Evolutionary conservation across 2,797 vertebrate species (phyloP).

Genomic region (Novumbra hubbsi): DNA sequence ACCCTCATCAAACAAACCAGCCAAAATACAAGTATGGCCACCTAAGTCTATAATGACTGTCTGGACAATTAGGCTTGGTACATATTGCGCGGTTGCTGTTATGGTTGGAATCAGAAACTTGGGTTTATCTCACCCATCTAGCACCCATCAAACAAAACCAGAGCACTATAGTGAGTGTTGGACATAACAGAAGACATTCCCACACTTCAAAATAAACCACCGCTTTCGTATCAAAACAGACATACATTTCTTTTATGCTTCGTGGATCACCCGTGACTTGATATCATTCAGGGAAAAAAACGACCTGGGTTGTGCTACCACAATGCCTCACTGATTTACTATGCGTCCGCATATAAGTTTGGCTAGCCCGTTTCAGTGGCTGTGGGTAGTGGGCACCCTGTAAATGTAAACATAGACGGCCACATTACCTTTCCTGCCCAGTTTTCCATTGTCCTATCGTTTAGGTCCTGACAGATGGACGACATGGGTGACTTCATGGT

Average conservation of each 20-base stretch:
- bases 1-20: constrained; percentile 28
- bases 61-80: constrained; percentile 38
- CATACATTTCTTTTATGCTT: constrained; percentile 27
- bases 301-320: background rate
- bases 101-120: constrained; percentile 55
- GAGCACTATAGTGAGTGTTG: constrained; percentile 49
- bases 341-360: background rate
- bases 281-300: background rate
- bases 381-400: constrained; percentile 5
- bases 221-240: constrained; percentile 13
- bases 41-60: constrained; percentile 9
- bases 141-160: constrained; percentile 51
- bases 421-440: constrained; percentile 36
- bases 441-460: constrained; percentile 45
- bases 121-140: constrained; percentile 54
- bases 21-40: constrained; percentile 14
- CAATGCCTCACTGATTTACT: background rate
- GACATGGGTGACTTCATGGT: constrained; percentile 52
- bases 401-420: constrained; percentile 46
- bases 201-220: constrained; percentile 51
- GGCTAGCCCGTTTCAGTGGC: constrained; percentile 15
- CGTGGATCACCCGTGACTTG: background rate
- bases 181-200: constrained; percentile 62
- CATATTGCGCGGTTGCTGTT: constrained; percentile 40
- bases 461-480: constrained; percentile 28